Percentiles rank a stretch among this genome's conserved stretches.
These are phyloP conservation scores for Helleia helle DNA, from an alignment of 2,888 invertebrate species.

Conservation along the genomic window DNA sequence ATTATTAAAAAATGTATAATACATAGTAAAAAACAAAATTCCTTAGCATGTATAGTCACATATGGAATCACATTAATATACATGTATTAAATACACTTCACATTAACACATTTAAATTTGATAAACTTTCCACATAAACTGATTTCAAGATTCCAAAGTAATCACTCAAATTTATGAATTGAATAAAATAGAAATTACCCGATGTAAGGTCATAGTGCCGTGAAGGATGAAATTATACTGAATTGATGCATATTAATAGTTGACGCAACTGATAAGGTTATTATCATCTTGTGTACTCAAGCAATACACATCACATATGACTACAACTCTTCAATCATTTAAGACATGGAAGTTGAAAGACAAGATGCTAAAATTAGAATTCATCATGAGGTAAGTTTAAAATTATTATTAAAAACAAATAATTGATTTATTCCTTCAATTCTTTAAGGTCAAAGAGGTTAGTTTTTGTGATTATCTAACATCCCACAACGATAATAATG, in stretches of 20 bases:
- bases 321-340: conserved; percentile 32
- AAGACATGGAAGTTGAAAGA: conserved; percentile 25
- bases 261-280: conserved; percentile 57
- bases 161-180: conserved; percentile 9
- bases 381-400: conserved; percentile 15
- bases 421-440: too few relatives aligned
- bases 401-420: too few relatives aligned
- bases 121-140: too few relatives aligned
- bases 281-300: conserved; percentile 47
- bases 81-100: not conserved
- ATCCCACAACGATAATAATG: conserved; percentile 16
- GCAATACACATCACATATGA: conserved; percentile 32
- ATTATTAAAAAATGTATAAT: too few relatives aligned
- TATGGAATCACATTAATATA: too few relatives aligned
- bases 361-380: not conserved
- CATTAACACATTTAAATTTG: conserved; percentile 10
- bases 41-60: too few relatives aligned
- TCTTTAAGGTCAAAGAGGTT: conserved; percentile 49
- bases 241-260: conserved; percentile 41
- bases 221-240: conserved; percentile 51
- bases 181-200: conserved; percentile 41
- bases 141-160: too few relatives aligned
- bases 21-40: too few relatives aligned
- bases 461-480: conserved; percentile 46
- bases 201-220: conserved; percentile 55